Evolutionary conservation across 2,888 invertebrate genomes (phyloP).

Genomic region (Tinea pellionella): DNA sequence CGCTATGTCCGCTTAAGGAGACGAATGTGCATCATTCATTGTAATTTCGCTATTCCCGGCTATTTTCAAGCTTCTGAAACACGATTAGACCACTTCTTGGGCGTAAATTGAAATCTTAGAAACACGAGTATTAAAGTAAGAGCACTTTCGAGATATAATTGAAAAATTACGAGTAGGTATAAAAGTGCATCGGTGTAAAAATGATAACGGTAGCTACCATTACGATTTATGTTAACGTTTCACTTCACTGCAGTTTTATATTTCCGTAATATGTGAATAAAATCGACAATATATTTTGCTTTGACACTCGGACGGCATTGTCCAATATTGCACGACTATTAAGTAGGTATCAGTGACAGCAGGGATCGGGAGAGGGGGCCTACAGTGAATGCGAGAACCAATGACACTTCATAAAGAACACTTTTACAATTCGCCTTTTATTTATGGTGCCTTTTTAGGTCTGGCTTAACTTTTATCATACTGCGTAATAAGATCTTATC

Average conservation of each 20-base stretch:
- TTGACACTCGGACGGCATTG: slow-evolving; percentile 23
- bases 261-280: slow-evolving; percentile 20
- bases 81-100: no score
- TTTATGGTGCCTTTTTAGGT: slow-evolving; percentile 54
- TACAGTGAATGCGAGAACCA: background rate
- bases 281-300: slow-evolving; percentile 32
- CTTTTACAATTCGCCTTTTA: slow-evolving; percentile 65
- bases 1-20: no score
- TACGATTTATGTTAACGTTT: slow-evolving; percentile 14
- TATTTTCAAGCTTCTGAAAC: no score
- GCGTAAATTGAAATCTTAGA: no score
- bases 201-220: slow-evolving; percentile 17
- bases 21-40: no score
- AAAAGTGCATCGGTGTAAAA: slow-evolving; percentile 4
- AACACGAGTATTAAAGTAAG: background rate
- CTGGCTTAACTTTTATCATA: background rate
- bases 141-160: background rate
- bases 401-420: slow-evolving; percentile 66
- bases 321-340: slow-evolving; percentile 62
- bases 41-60: no score
- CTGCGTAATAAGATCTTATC: background rate
- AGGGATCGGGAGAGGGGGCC: slow-evolving; percentile 25
- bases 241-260: slow-evolving; percentile 12
- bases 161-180: background rate
- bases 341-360: slow-evolving; percentile 60